Evolutionary conservation across 2,797 vertebrate genomes (phyloP).

Genomic region (Acanthis flammea): DNA sequence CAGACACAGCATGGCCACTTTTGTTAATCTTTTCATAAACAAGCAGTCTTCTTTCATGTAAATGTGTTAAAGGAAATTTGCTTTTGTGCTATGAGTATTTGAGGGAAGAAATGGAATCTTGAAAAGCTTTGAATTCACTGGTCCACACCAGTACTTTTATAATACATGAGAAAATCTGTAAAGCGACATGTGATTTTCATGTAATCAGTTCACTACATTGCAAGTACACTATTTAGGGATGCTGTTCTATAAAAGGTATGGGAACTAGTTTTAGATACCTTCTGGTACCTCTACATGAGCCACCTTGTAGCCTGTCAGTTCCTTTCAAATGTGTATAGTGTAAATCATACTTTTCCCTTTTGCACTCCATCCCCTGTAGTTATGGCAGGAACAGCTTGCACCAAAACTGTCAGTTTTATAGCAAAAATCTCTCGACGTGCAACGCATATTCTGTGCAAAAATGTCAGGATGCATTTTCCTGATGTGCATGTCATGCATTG

Average conservation of each 20-base stretch:
- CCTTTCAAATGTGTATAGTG: conserved; percentile 6
- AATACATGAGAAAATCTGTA: neutral
- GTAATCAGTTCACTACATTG: neutral
- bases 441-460: conserved; percentile 64
- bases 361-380: conserved; percentile 62
- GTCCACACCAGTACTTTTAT: neutral
- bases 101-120: neutral
- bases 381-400: conserved; percentile 71
- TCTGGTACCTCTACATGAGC: neutral
- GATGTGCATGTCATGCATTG: conserved; percentile 61
- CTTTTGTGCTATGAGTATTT: neutral
- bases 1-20: neutral
- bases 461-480: conserved; percentile 70
- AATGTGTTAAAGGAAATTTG: neutral
- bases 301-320: conserved; percentile 39
- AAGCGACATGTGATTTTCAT: neutral
- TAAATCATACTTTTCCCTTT: conserved; percentile 44
- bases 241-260: neutral
- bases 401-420: conserved; percentile 77
- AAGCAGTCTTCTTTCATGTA: neutral
- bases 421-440: conserved; percentile 71
- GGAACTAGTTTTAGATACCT: conserved; percentile 11
- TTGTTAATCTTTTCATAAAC: neutral
- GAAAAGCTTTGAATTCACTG: neutral
- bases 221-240: neutral